Conservation (phyloP, 2,888 invertebrate genomes). For the Glaucopsyche alexis region DNA sequence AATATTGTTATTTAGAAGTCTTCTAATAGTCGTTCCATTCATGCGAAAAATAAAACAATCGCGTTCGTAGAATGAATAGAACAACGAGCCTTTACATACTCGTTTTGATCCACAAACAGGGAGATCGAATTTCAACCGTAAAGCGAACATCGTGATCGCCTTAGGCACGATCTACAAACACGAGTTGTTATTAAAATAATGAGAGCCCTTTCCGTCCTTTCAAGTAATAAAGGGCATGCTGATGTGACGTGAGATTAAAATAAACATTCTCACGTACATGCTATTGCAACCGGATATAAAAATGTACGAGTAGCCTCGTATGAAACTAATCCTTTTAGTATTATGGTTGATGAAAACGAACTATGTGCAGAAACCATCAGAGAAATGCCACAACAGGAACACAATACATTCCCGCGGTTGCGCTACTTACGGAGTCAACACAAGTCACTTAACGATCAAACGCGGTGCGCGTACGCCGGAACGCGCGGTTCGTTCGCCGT, state of each 20-base stretch:
- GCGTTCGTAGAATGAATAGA: slow-evolving; percentile 37
- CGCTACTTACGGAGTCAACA: slow-evolving; percentile 50
- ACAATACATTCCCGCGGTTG: slow-evolving; percentile 44
- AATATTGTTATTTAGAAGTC: slow-evolving; percentile 18
- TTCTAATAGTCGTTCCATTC: slow-evolving; percentile 38
- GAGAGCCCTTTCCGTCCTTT: slow-evolving; percentile 46
- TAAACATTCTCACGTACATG: slow-evolving; percentile 11
- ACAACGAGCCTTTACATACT: slow-evolving; percentile 42
- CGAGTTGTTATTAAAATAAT: slow-evolving; percentile 56
- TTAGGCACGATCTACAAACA: slow-evolving; percentile 50
- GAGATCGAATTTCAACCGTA: slow-evolving; percentile 64
- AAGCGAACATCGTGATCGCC: slow-evolving; percentile 54
- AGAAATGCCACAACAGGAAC: slow-evolving; percentile 41
- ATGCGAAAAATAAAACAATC: slow-evolving; percentile 37
- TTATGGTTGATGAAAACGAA: background rate
- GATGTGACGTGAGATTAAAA: slow-evolving; percentile 39
- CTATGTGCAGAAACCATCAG: slow-evolving; percentile 17
- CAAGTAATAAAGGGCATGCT: slow-evolving; percentile 41
- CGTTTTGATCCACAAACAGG: slow-evolving; percentile 62
- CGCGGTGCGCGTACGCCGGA: slow-evolving; percentile 58
- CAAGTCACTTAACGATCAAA: slow-evolving; percentile 40
- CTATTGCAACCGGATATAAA: background rate
- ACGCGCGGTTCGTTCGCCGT: slow-evolving; percentile 72
- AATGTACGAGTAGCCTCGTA: too few relatives aligned
- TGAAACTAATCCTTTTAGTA: background rate